Conservation (phyloP, 2,797 vertebrate genomes). For the Phyllotis vaccarum region DNA sequence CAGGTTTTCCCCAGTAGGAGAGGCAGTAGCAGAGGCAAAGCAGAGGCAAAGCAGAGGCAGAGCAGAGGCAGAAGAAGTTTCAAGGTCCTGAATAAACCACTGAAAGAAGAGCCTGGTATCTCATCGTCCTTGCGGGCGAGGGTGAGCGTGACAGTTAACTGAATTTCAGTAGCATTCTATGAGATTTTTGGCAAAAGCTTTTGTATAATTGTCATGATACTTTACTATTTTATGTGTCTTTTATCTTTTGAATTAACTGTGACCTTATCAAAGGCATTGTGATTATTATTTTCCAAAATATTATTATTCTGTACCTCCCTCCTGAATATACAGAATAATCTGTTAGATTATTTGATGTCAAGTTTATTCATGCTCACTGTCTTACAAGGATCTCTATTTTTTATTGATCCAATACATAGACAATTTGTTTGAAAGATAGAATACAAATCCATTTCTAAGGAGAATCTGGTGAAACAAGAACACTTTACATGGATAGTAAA, state of each 20-base stretch:
- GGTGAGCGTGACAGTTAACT: too few species aligned
- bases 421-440: conserved; percentile 34
- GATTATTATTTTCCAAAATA: neutral
- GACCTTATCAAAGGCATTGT: neutral
- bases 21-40: too few species aligned
- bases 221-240: neutral
- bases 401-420: neutral
- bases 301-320: neutral
- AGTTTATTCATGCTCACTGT: neutral
- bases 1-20: too few species aligned
- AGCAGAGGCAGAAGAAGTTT: too few species aligned
- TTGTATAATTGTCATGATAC: neutral
- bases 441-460: neutral
- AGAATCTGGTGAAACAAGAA: neutral
- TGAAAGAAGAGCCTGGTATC: too few species aligned
- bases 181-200: conserved; percentile 31
- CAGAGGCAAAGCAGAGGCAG: too few species aligned
- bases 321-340: neutral
- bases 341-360: neutral
- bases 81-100: too few species aligned
- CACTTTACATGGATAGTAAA: neutral
- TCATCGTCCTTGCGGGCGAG: too few species aligned
- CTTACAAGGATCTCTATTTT: neutral
- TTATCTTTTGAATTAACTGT: conserved; percentile 16
- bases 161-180: neutral